Conservation (phyloP, 2,113 vertebrate species). For the Myocastor coypus region DNA sequence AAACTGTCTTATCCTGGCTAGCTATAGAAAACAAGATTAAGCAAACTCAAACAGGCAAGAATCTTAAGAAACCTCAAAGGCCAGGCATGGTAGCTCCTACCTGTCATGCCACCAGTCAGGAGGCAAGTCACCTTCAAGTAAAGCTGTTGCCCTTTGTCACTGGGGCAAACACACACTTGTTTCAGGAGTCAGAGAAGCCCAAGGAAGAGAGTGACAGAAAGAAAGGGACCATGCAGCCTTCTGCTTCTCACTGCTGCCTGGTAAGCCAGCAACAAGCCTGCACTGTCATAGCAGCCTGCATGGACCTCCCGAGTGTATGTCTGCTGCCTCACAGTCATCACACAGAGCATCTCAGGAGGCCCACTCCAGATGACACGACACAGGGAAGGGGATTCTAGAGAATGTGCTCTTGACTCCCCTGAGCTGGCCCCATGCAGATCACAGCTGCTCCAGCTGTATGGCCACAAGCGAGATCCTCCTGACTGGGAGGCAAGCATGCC, state of each 20-base stretch:
- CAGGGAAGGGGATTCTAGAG: neutral
- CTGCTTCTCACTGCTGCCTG: neutral
- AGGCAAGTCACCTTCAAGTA: neutral
- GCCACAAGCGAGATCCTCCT: neutral
- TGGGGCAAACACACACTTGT: neutral
- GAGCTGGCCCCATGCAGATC: neutral
- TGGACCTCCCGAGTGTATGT: neutral
- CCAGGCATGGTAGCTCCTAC: neutral
- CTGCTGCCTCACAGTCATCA: neutral
- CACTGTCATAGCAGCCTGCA: too few relatives aligned
- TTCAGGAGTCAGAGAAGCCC: neutral
- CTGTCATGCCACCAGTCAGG: neutral
- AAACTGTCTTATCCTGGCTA: neutral
- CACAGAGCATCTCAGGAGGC: neutral
- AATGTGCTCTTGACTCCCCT: neutral
- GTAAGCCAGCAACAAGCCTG: neutral
- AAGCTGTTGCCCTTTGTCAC: neutral
- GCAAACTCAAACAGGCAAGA: neutral
- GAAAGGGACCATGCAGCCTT: neutral
- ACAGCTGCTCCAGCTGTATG: neutral
- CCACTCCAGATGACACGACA: neutral
- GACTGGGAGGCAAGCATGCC: neutral
- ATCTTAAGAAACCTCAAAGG: neutral
- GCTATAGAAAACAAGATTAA: neutral
- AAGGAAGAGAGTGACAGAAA: neutral